Evolutionary conservation across 2,888 invertebrate species (phyloP).

Genomic region (Drosophila trichaetosa): DNA sequence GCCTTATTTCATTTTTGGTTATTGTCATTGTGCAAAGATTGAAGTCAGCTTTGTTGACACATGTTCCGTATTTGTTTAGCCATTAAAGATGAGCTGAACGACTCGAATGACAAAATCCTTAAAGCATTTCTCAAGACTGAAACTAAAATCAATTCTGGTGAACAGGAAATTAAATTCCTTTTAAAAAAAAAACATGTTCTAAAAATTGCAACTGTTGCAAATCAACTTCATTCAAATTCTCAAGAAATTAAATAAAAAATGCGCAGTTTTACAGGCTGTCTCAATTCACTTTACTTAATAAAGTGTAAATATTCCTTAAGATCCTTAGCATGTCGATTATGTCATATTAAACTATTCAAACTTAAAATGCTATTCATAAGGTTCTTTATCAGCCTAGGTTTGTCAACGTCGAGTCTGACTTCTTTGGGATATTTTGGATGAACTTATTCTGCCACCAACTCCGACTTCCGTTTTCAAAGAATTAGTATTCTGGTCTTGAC

Average conservation of each 20-base stretch:
- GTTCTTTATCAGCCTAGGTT: no score
- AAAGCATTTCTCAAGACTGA: not conserved
- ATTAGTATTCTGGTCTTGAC: not conserved
- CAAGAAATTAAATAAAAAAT: not conserved
- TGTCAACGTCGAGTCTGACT: not conserved
- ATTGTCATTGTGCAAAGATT: slow-evolving; percentile 9
- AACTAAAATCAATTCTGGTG: not conserved
- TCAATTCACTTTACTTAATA: not conserved
- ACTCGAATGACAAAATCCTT: not conserved
- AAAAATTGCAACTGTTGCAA: not conserved
- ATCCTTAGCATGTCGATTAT: not conserved
- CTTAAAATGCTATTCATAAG: not conserved
- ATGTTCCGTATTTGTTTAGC: slow-evolving; percentile 13
- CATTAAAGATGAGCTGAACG: not conserved
- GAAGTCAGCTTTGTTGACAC: slow-evolving; percentile 24
- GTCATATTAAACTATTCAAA: not conserved
- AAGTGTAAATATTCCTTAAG: not conserved
- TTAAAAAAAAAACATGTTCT: not conserved
- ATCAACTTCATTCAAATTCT: not conserved
- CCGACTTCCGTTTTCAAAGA: not conserved
- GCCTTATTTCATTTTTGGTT: slow-evolving; percentile 34
- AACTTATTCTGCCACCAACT: not conserved
- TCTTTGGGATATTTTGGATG: not conserved
- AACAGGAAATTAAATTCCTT: not conserved
- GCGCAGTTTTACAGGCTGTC: not conserved